phyloP scores from a whole-genome alignment of 2,113 vertebrate species.

The Spermophilus dauricus region DNA sequence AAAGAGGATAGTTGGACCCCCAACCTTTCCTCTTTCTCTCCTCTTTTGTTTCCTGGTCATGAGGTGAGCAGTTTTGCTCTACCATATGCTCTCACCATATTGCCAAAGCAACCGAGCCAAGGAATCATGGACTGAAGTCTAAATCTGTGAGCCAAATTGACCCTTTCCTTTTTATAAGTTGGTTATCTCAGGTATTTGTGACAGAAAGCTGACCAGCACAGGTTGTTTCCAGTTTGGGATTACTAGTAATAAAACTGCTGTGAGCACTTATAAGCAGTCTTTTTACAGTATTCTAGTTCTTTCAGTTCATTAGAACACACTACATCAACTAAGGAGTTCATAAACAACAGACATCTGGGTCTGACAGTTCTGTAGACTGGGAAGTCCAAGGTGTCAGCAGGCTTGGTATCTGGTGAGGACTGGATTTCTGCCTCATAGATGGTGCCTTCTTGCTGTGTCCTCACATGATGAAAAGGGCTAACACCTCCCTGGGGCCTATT shows the following conservation, averaged over 20 bases:
- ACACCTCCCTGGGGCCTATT: background rate
- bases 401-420: background rate
- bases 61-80: background rate
- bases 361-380: background rate
- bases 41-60: no score
- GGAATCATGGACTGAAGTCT: background rate
- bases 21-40: background rate
- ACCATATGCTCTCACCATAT: background rate
- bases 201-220: background rate
- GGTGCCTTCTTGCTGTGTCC: background rate
- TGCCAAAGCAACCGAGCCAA: background rate
- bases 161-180: background rate
- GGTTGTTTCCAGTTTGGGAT: background rate
- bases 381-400: background rate
- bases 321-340: no score
- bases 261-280: background rate
- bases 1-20: background rate
- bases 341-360: background rate
- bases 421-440: background rate
- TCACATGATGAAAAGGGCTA: no score
- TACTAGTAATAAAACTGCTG: background rate
- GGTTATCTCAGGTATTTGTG: background rate
- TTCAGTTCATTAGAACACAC: background rate
- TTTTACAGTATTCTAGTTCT: background rate
- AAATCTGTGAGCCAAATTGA: background rate